Conservation (phyloP, 2,888 invertebrate species). For the Phaedon cochleariae region DNA sequence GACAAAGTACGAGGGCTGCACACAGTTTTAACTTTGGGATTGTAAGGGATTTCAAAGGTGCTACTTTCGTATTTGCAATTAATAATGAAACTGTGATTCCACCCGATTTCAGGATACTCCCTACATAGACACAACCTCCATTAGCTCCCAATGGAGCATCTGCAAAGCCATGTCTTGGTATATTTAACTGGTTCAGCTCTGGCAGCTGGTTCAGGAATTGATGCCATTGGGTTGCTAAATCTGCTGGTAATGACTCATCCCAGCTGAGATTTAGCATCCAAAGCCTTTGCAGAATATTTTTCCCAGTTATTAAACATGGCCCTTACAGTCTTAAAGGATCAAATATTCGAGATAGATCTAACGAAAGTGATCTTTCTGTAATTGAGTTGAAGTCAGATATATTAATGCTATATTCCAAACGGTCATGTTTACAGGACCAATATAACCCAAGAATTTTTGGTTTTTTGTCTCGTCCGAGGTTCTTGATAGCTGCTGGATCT, state of each 20-base stretch:
- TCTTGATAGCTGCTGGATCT: not conserved
- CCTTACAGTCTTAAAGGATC: conserved; percentile 22
- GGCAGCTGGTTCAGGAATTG: conserved; percentile 2
- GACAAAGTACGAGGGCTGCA: not conserved
- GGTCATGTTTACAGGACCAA: conserved; percentile 1
- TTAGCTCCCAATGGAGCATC: conserved; percentile 5
- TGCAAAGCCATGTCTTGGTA: conserved; percentile 5
- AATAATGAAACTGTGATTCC: not conserved
- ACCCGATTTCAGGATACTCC: not conserved
- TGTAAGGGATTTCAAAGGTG: conserved; percentile 3
- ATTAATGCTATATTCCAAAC: not conserved
- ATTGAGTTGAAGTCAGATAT: not conserved
- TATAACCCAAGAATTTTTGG: conserved; percentile 1
- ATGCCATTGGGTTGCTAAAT: conserved; percentile 6
- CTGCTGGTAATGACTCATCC: conserved; percentile 21
- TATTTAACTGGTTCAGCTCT: not conserved
- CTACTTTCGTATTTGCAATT: conserved; percentile 11
- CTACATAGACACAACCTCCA: not conserved
- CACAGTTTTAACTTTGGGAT: conserved; percentile 4
- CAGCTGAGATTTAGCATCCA: conserved; percentile 21
- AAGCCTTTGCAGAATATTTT: conserved; percentile 21
- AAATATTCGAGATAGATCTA: conserved; percentile 3
- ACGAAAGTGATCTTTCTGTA: conserved; percentile 11
- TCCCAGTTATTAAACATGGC: conserved; percentile 14
- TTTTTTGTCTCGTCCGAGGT: not conserved